Evolutionary conservation across 2,888 invertebrate genomes (phyloP).

Genomic region (Drosophila robusta): DNA sequence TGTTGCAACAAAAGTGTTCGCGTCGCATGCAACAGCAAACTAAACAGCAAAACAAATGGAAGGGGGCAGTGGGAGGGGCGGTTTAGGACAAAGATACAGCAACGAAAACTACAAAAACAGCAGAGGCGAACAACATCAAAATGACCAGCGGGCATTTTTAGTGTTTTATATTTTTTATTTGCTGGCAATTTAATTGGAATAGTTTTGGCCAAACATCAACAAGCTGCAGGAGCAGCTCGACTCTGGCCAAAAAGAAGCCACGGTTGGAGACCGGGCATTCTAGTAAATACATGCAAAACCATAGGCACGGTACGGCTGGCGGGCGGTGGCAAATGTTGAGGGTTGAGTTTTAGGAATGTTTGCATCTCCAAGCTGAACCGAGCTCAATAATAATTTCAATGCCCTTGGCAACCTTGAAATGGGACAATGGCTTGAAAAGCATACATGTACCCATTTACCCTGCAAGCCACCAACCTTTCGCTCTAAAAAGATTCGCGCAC

Average conservation of each 20-base stretch:
- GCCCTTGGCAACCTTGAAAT: conserved; percentile 41
- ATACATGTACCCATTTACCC: conserved; percentile 1
- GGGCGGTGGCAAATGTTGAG: neutral
- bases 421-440: conserved; percentile 1
- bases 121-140: conserved; percentile 34
- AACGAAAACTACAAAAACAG: conserved; percentile 17
- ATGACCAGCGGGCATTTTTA: conserved; percentile 45
- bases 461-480: neutral
- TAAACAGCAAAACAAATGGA: conserved; percentile 2
- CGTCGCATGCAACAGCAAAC: conserved; percentile 35
- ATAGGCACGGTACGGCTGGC: conserved; percentile 12
- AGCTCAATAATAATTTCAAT: conserved; percentile 28
- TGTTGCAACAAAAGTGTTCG: conserved; percentile 30
- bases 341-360: conserved; percentile 15
- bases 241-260: conserved; percentile 10
- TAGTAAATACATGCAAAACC: conserved; percentile 24
- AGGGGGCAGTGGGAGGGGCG: neutral
- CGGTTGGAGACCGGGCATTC: neutral
- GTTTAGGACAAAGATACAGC: conserved; percentile 3
- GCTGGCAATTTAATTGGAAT: conserved; percentile 66
- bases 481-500: neutral
- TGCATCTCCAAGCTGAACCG: conserved; percentile 12
- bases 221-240: conserved; percentile 34
- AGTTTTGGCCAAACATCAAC: conserved; percentile 65
- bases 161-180: conserved; percentile 38